Conservation (phyloP, 2,888 invertebrate species). For the Steinernema hermaphroditum region DNA sequence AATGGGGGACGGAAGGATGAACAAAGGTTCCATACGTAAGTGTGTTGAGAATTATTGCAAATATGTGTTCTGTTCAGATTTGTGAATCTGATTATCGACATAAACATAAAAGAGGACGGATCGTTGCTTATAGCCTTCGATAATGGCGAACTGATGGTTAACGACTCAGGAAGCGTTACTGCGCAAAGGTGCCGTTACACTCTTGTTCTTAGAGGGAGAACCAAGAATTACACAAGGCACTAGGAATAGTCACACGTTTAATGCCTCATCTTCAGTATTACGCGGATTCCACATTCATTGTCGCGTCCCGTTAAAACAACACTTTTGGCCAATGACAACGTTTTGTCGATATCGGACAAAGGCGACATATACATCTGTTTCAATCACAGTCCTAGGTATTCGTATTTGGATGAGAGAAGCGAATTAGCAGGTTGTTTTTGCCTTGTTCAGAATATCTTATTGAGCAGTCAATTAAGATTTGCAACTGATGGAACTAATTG, state of each 20-base stretch:
- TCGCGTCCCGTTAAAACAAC: not conserved
- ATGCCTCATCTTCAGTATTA: not conserved
- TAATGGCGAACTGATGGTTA: not conserved
- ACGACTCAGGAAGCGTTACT: not conserved
- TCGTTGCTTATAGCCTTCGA: not conserved
- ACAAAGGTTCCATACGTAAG: not conserved
- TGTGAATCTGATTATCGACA: not conserved
- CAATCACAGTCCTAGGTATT: too few relatives aligned
- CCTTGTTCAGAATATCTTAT: too few relatives aligned
- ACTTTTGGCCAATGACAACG: not conserved
- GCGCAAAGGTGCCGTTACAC: too few relatives aligned
- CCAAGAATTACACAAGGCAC: too few relatives aligned
- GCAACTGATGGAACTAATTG: not conserved
- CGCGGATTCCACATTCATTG: not conserved
- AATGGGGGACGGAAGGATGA: not conserved
- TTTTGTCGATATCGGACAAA: not conserved
- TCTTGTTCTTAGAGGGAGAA: too few relatives aligned
- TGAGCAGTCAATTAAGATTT: not conserved
- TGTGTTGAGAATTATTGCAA: not conserved
- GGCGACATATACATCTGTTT: not conserved
- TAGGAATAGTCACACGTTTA: too few relatives aligned
- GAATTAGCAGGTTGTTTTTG: too few relatives aligned
- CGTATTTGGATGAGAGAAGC: too few relatives aligned
- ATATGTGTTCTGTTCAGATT: not conserved
- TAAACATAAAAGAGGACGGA: not conserved